A percentile compares a stretch with the other conserved stretches of the same genome.
These are phyloP conservation scores for Cheilosia vulpina DNA, from an alignment of 2,888 invertebrate species.

Conservation along the genomic window DNA sequence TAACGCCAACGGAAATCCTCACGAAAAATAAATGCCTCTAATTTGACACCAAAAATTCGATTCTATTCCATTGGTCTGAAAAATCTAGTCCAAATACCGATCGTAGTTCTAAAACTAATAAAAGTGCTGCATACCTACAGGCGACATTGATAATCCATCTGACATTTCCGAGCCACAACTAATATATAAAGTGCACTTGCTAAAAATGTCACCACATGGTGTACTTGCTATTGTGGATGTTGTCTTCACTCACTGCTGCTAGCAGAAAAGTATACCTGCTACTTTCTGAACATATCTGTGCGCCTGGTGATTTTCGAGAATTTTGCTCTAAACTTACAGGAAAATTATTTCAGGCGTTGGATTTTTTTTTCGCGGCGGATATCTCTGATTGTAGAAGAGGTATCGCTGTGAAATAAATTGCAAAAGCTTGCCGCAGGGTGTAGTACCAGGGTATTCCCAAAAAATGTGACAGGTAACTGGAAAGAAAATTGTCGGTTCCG, in stretches of 20 bases:
- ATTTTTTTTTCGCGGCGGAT: background rate
- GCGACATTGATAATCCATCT: too few relatives aligned
- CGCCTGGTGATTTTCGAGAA: background rate
- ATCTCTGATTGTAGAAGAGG: background rate
- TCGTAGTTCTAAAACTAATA: too few relatives aligned
- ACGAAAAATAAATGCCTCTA: too few relatives aligned
- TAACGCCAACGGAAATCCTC: too few relatives aligned
- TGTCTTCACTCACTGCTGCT: background rate
- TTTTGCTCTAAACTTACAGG: background rate
- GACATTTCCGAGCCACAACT: too few relatives aligned
- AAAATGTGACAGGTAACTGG: background rate
- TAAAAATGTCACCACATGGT: background rate
- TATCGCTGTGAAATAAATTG: background rate
- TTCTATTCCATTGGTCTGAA: too few relatives aligned
- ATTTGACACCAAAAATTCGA: too few relatives aligned
- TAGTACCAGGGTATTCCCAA: background rate
- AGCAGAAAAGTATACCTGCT: background rate
- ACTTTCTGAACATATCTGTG: slow-evolving; percentile 10
- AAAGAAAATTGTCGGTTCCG: too few relatives aligned
- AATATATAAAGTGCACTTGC: too few relatives aligned
- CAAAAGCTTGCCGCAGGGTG: background rate
- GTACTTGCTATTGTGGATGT: background rate
- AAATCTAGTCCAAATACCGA: too few relatives aligned
- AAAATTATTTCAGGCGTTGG: background rate
- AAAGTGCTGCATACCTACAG: too few relatives aligned